These are phyloP conservation scores for Pangasius sanitwongsei DNA, from an alignment of 2,797 vertebrate genomes.

Conservation along the genomic window DNA sequence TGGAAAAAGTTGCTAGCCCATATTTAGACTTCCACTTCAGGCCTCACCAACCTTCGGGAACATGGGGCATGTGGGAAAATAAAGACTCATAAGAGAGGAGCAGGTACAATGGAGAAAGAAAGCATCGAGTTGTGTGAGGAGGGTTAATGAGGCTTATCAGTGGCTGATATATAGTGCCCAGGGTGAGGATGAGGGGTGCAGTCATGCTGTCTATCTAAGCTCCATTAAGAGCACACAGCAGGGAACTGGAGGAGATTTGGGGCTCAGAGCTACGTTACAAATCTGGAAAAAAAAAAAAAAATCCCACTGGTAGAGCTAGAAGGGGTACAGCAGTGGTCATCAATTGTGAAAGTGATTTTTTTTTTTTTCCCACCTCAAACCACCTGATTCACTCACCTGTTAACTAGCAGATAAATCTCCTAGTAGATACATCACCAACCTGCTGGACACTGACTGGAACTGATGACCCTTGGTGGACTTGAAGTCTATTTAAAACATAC, in stretches of 20 bases:
- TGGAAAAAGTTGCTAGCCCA: neutral
- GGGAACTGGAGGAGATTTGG: conserved; percentile 43
- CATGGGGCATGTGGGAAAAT: conserved; percentile 33
- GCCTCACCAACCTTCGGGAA: conserved; percentile 8
- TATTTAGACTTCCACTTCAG: conserved; percentile 28
- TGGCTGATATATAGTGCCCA: conserved; percentile 52
- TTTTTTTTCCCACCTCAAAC: neutral
- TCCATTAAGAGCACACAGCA: conserved; percentile 62
- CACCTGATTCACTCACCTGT: conserved; percentile 1
- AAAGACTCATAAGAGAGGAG: conserved; percentile 35
- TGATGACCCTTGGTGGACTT: neutral
- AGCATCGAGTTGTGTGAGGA: conserved; percentile 50
- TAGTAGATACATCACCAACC: neutral
- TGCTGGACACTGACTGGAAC: neutral
- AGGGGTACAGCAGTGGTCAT: no score
- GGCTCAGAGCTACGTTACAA: conserved; percentile 25
- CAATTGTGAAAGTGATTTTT: neutral
- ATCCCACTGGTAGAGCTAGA: neutral
- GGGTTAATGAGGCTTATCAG: conserved; percentile 61
- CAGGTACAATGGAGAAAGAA: conserved; percentile 36
- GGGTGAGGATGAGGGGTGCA: conserved; percentile 25
- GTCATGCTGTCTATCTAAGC: conserved; percentile 51
- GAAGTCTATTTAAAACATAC: neutral
- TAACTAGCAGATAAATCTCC: neutral
- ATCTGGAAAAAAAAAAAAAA: neutral